Base-by-base conservation (phyloP, 1,140 invertebrate species). In the Dermatophagoides farinae region DNA sequence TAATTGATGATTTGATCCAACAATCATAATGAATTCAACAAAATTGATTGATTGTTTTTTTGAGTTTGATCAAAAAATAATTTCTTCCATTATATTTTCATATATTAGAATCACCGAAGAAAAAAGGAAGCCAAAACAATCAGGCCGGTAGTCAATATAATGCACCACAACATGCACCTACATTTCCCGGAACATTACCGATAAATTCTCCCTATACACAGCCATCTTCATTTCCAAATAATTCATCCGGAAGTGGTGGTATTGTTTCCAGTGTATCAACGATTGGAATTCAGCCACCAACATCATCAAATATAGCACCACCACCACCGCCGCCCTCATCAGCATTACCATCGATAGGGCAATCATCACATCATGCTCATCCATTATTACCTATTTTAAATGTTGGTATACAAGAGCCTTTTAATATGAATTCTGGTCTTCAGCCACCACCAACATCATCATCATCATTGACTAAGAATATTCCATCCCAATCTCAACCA, bases 101-200 rank as follows among this genome's bases (percentile, higher is more conserved):
- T 8, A 52, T n/a, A n/a, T n/a, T n/a, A 57, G 57, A 53, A 25
- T 60, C 51, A n/a, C 57, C 40, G 14, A 60, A 37, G 49, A 50
- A 55, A 46, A 63, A 54, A 44, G 41, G 22, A 11, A 47, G 31
- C 43, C 22, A 38, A 59, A 31, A 31, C 8, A 31, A 31, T 31
- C 31, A 31, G 8, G 38, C 22, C 4, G 20, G 44, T 20, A 20
- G 44, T 38, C 20, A 50, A 20, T 47, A 40, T 37, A 50, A 25
- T 43, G 22, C 43, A 39, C 37, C 57, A 14, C 57, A 59, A 25
- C 46, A 47, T 25, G 25, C 22, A 37, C 57, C 25, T 6, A 10
- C 20, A 20, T 50, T 59, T 47, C 57, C 57, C 4, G 57, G 57
- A 46, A 59, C 57, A 31, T 22, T 49, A 18, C 57, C 43, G 8